Evolutionary conservation across 1,140 invertebrate species (phyloP), one percentile per base, ranked within the genome.

Genomic region (Nautilus pompilius): DNA sequence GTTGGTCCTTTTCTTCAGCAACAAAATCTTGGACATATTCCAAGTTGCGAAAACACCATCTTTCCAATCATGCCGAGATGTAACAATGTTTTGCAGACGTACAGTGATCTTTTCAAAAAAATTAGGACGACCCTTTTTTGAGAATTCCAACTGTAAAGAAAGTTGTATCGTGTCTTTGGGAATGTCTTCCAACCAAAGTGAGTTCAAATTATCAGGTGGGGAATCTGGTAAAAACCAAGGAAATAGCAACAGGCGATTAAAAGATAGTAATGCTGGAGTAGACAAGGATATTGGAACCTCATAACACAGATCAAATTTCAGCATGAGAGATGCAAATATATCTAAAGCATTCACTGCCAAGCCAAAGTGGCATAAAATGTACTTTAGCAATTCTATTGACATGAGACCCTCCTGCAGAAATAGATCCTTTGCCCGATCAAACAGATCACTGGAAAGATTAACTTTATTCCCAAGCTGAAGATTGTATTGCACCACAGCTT

Each of bases 101-200:
- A 76, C 74, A 22, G 74, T 74, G 33, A 78, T 53, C 33, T 79
- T 79, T 51, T 77, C 77, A 70, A 79, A 79, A 67, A 77, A 77
- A 54, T 79, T 74, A 46, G 77, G 77, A 30, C 75, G 76, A 4
- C 68, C 63, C 57, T 71, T 72, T 17, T 69, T 70, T 22, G 66
- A 45, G 56, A 79, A 79, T 20, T 73, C 62, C 2, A 77, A 58
- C 57, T 72, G 67, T 36, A 70, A 72, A 4, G 63, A 34, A 15
- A 79, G 58, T 55, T 78, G 72, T 46, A 77, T 68, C 0, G 57
- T 69, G 51, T 79, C 72, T 28, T 48, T 34, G 8, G 77, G 77
- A 5, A 68, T 61, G 29, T 58, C 30, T 5, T 45, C 46, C 22
- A 74, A 72, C 78, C 78, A 80, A 45, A 64, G 66, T 24, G 49